Evolutionary conservation across 2,797 vertebrate genomes (phyloP), one percentile per base, ranked within the genome.

Genomic region (Coccyzus lansbergi): DNA sequence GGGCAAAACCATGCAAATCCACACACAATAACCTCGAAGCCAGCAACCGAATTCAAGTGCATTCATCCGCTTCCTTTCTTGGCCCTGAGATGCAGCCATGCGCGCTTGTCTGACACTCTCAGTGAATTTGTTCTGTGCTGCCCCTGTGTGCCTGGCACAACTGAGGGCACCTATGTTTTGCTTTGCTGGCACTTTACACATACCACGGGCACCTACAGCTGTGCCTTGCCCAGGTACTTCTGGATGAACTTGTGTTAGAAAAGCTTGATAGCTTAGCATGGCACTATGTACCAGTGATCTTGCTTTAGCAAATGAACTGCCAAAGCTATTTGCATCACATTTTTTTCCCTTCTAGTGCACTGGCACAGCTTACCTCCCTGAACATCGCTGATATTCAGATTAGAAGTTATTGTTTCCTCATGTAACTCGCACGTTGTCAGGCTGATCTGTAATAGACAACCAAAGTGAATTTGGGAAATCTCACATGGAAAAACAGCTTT

Each of bases 111-210:
- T 38, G 70, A 29, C 21, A 1, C 56, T 42, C 46, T 28, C 10
- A 3, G 31, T 8, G 12, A 15, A 15, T 33, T 31, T 33, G n/a
- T 56, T 60, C 49, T 14, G 51, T 17, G 20, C 70, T 69, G 2
- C 31, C 19, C 22, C 25, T 22, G 2, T 0, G 0, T 65, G 51
- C 59, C n/a, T 26, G 78, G 62, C 1, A 6, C 33, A 11, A 77
- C 25, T 29, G 74, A 55, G 29, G 58, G 55, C 48, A 28, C 55
- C 40, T 60, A 44, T 58, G 26, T 51, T 38, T 31, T 55, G 71
- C 76, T 76, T 12, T 49, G 59, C 79, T 86, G 62, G 60, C n/a
- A 17, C 58, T 58, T 82, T 3, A 5, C 8, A 0, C 1, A 1
- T 44, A 20, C 15, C 53, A 4, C 0, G 1, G 77, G 63, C 46